Percentiles rank a stretch among this genome's conserved stretches.
phyloP scores from a whole-genome alignment of 2,797 vertebrate species.

The Megaceryle alcyon region DNA sequence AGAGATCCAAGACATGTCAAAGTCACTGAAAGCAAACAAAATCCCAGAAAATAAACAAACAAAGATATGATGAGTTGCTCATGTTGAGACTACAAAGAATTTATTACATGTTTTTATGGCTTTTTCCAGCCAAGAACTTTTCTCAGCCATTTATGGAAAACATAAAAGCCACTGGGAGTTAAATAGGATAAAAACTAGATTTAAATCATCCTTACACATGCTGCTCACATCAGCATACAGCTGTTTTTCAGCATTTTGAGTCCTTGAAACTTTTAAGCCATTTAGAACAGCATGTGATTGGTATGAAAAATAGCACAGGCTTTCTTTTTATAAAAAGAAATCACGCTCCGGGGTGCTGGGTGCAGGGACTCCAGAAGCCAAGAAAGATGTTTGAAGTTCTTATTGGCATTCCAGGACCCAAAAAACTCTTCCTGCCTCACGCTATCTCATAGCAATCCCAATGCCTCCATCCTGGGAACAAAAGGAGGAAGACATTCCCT shows the following conservation, averaged over 20 bases:
- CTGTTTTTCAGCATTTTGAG: slow-evolving; percentile 71
- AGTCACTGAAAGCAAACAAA: slow-evolving; percentile 42
- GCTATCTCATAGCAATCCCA: neutral
- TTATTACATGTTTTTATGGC: slow-evolving; percentile 68
- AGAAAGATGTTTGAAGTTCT: slow-evolving; percentile 50
- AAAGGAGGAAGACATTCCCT: neutral
- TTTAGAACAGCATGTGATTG: slow-evolving; percentile 65
- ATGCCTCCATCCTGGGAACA: slow-evolving; percentile 49
- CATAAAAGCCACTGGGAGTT: slow-evolving; percentile 77
- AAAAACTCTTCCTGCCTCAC: slow-evolving; percentile 23
- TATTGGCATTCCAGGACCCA: slow-evolving; percentile 43
- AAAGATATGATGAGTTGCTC: slow-evolving; percentile 28
- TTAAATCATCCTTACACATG: slow-evolving; percentile 73
- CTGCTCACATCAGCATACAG: slow-evolving; percentile 73
- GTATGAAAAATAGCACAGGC: slow-evolving; percentile 69
- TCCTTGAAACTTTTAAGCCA: slow-evolving; percentile 55
- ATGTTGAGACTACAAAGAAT: slow-evolving; percentile 60
- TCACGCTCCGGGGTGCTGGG: slow-evolving; percentile 50
- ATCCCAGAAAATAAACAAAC: slow-evolving; percentile 44
- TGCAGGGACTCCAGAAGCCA: slow-evolving; percentile 57
- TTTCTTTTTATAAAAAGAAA: slow-evolving; percentile 63
- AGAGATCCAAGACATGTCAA: neutral
- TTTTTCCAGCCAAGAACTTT: slow-evolving; percentile 75
- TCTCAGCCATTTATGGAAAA: slow-evolving; percentile 78
- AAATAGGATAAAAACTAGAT: slow-evolving; percentile 74